A percentile compares a stretch with the other conserved stretches of the same genome.
phyloP scores from a whole-genome alignment of 1,140 invertebrate species.

The Polypedilum vanderplanki region DNA sequence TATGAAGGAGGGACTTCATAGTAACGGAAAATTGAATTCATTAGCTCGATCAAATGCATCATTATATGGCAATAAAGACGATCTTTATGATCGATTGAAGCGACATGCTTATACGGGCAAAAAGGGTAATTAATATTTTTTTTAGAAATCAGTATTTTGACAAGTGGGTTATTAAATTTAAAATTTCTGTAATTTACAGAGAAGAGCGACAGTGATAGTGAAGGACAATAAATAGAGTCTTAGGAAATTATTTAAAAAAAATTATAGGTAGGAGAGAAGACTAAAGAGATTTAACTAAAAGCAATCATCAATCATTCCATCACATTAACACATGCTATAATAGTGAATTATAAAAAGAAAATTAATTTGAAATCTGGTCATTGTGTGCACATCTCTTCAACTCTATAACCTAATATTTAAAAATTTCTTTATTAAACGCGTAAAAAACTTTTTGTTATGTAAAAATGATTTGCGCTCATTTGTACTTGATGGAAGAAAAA shows the following conservation, averaged over 20 bases:
- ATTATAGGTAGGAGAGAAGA: not conserved
- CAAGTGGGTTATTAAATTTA: not conserved
- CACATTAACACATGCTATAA: no score
- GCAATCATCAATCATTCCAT: no score
- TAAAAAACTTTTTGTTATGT: no score
- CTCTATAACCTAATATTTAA: not conserved
- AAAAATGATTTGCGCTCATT: not conserved
- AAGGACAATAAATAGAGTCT: slow-evolving; percentile 62
- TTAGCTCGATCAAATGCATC: slow-evolving; percentile 85
- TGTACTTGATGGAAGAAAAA: not conserved
- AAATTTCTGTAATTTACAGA: slow-evolving; percentile 54
- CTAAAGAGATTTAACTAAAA: slow-evolving; percentile 5
- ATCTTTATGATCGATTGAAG: slow-evolving; percentile 90
- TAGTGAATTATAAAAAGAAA: not conserved
- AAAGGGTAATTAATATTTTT: slow-evolving; percentile 63
- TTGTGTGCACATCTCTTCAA: not conserved
- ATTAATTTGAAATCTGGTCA: not conserved
- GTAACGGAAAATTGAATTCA: slow-evolving; percentile 76
- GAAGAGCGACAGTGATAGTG: slow-evolving; percentile 87
- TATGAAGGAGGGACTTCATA: slow-evolving; percentile 71
- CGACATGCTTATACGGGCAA: slow-evolving; percentile 92
- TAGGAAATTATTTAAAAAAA: slow-evolving; percentile 36
- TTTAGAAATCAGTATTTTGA: slow-evolving; percentile 21
- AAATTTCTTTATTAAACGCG: no score
- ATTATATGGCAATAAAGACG: slow-evolving; percentile 82